Evolutionary conservation across 2,888 invertebrate genomes (phyloP).

Genomic region (Heteromyza rotundicornis): DNA sequence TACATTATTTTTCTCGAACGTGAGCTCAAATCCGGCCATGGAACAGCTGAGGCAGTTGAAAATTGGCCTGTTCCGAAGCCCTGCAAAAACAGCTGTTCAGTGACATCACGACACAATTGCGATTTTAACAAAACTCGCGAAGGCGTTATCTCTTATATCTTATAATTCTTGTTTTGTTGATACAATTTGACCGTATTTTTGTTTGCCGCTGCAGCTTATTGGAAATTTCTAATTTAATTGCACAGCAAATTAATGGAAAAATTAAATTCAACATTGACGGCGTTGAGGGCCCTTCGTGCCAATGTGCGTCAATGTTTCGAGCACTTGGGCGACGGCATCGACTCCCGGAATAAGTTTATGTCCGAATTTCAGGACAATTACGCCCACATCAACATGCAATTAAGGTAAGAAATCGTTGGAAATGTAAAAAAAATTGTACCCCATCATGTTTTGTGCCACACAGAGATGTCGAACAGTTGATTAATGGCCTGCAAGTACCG

Average conservation of each 20-base stretch:
- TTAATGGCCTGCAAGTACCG: constrained; percentile 74
- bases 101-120: no score
- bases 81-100: no score
- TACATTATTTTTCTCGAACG: no score
- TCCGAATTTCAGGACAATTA: constrained; percentile 82
- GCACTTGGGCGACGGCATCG: constrained; percentile 79
- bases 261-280: constrained; percentile 74
- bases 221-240: background rate
- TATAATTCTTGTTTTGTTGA: no score
- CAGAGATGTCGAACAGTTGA: constrained; percentile 80
- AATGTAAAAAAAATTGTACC: background rate
- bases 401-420: no score
- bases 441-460: background rate
- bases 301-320: constrained; percentile 87
- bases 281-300: constrained; percentile 79
- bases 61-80: no score
- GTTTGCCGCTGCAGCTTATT: no score
- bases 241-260: constrained; percentile 68
- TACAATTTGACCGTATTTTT: no score
- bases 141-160: no score
- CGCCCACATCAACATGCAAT: constrained; percentile 79
- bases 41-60: no score
- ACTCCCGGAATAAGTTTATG: constrained; percentile 78
- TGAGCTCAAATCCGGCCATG: no score
- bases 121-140: no score